These are phyloP conservation scores for Mycetomoellerius zeteki DNA, from an alignment of 1,140 invertebrate species.

Conservation along the genomic window DNA sequence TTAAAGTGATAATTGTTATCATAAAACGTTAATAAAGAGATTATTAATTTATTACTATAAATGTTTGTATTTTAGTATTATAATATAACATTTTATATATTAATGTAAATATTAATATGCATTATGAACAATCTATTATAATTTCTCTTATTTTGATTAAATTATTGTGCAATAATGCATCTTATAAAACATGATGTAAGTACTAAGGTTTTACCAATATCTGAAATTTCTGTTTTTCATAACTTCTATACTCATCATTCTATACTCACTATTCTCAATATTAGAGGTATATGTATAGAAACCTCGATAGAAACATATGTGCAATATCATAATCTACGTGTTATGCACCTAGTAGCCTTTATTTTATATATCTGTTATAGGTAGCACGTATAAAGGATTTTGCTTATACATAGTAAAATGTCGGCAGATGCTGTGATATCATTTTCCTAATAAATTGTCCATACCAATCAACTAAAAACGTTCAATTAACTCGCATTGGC, in stretches of 20 bases:
- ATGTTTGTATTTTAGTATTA: not conserved
- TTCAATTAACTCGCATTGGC: constrained; percentile 47
- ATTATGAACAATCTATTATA: not conserved
- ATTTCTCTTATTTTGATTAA: not conserved
- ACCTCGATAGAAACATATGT: not conserved
- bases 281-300: not conserved
- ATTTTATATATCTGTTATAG: constrained; percentile 72
- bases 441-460: constrained; percentile 45
- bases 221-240: not conserved
- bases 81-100: constrained; percentile 24
- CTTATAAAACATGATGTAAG: not conserved
- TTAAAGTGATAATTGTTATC: constrained; percentile 18
- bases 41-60: constrained; percentile 23
- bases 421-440: constrained; percentile 51
- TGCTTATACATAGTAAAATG: constrained; percentile 53
- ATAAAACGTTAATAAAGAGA: constrained; percentile 53
- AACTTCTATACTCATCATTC: no score
- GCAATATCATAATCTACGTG: not conserved
- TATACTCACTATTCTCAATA: no score
- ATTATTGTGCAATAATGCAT: not conserved
- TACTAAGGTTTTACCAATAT: not conserved
- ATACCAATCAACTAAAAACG: constrained; percentile 34
- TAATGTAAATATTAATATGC: no score
- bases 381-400: constrained; percentile 62
- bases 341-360: not conserved